Evolutionary conservation across 2,113 vertebrate genomes (phyloP).

Genomic region (Cathartes aura): DNA sequence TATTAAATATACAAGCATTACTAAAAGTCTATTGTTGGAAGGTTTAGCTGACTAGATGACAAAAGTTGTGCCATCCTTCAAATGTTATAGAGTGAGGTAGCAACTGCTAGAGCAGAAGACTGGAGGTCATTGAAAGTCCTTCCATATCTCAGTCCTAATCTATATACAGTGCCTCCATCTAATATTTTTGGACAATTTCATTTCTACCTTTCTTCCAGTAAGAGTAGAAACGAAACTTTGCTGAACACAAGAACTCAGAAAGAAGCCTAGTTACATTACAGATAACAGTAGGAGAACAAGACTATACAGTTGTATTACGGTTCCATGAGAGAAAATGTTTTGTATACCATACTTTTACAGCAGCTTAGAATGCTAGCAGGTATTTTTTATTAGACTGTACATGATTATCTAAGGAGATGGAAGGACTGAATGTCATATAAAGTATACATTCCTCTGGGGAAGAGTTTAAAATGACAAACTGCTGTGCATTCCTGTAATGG

Average conservation of each 20-base stretch:
- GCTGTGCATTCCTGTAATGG: not conserved
- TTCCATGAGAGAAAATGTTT: not conserved
- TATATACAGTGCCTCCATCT: not conserved
- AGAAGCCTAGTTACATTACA: not conserved
- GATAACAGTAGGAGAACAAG: not conserved
- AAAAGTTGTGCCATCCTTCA: not conserved
- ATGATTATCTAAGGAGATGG: not conserved
- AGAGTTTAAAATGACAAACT: not conserved
- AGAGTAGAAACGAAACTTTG: not conserved
- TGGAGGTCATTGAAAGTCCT: not conserved
- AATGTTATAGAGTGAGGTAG: not conserved
- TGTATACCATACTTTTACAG: not conserved
- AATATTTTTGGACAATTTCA: not conserved
- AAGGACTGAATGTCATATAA: not conserved
- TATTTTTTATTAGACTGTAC: not conserved
- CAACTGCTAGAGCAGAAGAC: not conserved
- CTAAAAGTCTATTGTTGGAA: not conserved
- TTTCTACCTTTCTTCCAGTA: not conserved
- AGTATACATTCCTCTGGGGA: not conserved
- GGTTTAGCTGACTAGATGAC: not conserved
- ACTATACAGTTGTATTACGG: not conserved
- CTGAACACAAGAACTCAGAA: not conserved
- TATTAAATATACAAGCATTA: not conserved
- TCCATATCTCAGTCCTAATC: not conserved
- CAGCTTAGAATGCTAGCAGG: not conserved